Evolutionary conservation across 2,888 invertebrate genomes (phyloP).

Genomic region (Oscheius sp.): DNA sequence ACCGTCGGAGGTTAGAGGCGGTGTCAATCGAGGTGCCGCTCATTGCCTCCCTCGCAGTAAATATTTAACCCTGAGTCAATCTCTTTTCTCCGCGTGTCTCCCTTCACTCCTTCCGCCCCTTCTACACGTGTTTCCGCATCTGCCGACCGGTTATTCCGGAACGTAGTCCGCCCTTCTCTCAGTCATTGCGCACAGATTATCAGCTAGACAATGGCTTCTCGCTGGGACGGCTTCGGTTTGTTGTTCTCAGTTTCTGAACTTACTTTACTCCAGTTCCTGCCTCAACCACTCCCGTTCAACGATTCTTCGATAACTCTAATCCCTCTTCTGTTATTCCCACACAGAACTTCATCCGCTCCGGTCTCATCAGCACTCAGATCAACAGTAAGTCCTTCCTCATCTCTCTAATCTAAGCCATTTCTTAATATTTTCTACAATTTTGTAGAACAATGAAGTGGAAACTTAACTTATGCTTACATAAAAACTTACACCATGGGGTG

Average conservation of each 20-base stretch:
- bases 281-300: constrained; percentile 7
- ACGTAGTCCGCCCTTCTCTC: constrained; percentile 15
- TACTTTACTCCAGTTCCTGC: constrained; percentile 7
- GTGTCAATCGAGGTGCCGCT: constrained; percentile 13
- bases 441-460: too few relatives aligned
- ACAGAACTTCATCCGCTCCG: constrained; percentile 43
- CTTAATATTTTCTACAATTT: too few relatives aligned
- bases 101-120: constrained; percentile 10
- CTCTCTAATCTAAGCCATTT: too few relatives aligned
- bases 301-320: background rate
- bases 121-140: constrained; percentile 27
- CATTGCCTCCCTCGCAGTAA: constrained; percentile 6
- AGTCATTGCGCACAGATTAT: constrained; percentile 25
- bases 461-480: too few relatives aligned
- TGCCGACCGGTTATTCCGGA: constrained; percentile 18
- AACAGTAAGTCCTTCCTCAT: constrained; percentile 48
- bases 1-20: too few relatives aligned
- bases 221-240: constrained; percentile 26
- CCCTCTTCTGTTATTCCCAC: background rate
- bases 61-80: constrained; percentile 23
- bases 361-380: constrained; percentile 47
- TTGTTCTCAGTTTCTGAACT: background rate
- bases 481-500: too few relatives aligned
- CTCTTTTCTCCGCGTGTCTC: background rate
- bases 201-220: constrained; percentile 27